Conservation (phyloP, 2,888 invertebrate genomes). For the Slavum lentiscoides region DNA sequence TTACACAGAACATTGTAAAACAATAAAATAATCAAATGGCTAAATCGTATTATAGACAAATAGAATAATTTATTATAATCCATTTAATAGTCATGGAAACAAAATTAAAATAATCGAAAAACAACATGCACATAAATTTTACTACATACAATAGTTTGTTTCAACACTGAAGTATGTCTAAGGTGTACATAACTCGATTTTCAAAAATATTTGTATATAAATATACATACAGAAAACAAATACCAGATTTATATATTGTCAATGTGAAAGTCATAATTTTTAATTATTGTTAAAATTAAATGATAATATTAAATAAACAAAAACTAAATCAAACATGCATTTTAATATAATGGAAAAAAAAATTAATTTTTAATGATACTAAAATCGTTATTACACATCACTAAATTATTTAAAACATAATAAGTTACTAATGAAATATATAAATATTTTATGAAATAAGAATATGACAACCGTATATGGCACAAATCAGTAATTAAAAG, state of each 20-base stretch:
- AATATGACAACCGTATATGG: constrained; percentile 23
- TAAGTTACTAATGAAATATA: not conserved
- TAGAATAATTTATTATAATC: not conserved
- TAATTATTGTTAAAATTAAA: not conserved
- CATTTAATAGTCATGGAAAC: constrained; percentile 11
- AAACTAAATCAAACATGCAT: constrained; percentile 24
- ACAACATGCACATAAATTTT: not conserved
- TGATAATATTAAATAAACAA: constrained; percentile 13
- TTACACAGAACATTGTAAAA: too few relatives aligned
- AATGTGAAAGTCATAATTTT: not conserved
- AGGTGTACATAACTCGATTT: too few relatives aligned
- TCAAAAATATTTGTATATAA: not conserved
- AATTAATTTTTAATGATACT: constrained; percentile 12
- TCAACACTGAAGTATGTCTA: not conserved
- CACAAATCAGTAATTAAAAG: constrained; percentile 27
- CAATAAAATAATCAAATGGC: not conserved
- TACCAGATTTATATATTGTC: not conserved
- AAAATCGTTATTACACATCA: not conserved
- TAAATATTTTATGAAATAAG: constrained; percentile 7
- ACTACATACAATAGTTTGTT: not conserved
- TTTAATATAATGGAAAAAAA: constrained; percentile 18
- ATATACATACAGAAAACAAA: not conserved
- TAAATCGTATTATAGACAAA: not conserved
- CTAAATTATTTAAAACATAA: not conserved
- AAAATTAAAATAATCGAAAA: constrained; percentile 13